phyloP scores from a whole-genome alignment of 2,113 vertebrate genomes.

The Calypte anna region DNA sequence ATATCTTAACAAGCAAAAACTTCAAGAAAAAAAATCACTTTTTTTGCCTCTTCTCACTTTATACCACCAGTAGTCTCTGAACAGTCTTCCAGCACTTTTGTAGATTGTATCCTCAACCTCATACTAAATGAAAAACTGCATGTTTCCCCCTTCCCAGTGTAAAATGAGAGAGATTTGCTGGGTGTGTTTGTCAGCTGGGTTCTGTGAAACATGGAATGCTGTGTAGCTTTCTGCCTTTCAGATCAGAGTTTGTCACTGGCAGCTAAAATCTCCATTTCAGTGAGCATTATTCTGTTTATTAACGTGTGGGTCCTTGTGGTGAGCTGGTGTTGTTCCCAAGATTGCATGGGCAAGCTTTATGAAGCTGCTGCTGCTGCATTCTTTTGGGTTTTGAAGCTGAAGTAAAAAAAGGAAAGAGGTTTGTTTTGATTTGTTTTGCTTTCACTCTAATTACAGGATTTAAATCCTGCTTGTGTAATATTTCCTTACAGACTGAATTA shows the following conservation, averaged over 20 bases:
- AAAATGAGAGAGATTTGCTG: neutral
- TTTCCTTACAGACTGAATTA: neutral
- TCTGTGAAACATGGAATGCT: neutral
- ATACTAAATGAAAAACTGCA: neutral
- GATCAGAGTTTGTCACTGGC: neutral
- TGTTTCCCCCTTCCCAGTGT: neutral
- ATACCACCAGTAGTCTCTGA: neutral
- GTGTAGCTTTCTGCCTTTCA: neutral
- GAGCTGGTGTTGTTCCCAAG: neutral
- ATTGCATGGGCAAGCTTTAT: neutral
- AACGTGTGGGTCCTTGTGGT: neutral
- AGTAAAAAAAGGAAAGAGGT: neutral
- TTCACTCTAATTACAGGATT: neutral
- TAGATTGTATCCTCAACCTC: neutral
- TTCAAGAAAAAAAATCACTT: accelerated
- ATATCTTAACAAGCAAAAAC: neutral
- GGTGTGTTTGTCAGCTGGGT: neutral
- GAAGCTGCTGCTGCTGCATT: neutral
- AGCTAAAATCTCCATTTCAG: neutral
- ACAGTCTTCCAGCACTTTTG: constrained; percentile 39
- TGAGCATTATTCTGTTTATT: neutral
- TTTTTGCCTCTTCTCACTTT: neutral
- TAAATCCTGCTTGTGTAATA: accelerated
- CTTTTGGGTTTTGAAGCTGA: neutral
- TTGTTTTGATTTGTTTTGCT: neutral